Conservation (phyloP, 2,797 vertebrate species). For the Karalla daura region DNA sequence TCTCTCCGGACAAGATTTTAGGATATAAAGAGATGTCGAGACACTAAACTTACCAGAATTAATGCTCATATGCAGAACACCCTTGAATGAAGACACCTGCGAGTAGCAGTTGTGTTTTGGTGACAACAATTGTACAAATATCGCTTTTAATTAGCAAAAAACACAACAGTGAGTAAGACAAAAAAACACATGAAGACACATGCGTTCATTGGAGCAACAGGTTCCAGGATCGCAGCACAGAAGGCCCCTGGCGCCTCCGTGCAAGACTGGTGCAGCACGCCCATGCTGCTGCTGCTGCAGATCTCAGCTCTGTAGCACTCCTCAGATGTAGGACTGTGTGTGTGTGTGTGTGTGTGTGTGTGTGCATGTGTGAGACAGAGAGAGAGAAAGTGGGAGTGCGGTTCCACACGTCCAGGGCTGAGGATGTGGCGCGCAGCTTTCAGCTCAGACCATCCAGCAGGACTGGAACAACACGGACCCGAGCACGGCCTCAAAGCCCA, state of each 20-base stretch:
- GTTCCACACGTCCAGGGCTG: constrained; percentile 28
- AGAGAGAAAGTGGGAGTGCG: constrained; percentile 20
- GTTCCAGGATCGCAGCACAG: constrained; percentile 38
- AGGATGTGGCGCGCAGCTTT: constrained; percentile 25
- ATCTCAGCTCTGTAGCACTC: constrained; percentile 55
- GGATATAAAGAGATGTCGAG: too few relatives aligned
- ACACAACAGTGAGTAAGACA: background rate
- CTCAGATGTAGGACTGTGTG: constrained; percentile 40
- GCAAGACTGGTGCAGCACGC: constrained; percentile 65
- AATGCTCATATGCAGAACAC: too few relatives aligned
- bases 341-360: constrained; percentile 3
- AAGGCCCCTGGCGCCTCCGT: constrained; percentile 50
- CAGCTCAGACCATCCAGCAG: constrained; percentile 25
- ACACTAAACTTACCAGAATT: too few relatives aligned
- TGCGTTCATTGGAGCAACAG: constrained; percentile 41
- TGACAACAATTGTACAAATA: constrained; percentile 8
- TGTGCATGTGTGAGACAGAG: constrained; percentile 1
- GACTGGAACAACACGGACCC: too few relatives aligned
- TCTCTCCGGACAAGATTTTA: too few relatives aligned
- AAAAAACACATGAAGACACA: constrained; percentile 17
- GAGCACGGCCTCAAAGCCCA: too few relatives aligned
- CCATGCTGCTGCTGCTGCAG: constrained; percentile 72
- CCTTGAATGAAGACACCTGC: too few relatives aligned
- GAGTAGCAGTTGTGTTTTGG: too few relatives aligned
- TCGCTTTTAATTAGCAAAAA: background rate